phyloP scores from a whole-genome alignment of 2,797 vertebrate species.

The Rhinogobio ventralis region DNA sequence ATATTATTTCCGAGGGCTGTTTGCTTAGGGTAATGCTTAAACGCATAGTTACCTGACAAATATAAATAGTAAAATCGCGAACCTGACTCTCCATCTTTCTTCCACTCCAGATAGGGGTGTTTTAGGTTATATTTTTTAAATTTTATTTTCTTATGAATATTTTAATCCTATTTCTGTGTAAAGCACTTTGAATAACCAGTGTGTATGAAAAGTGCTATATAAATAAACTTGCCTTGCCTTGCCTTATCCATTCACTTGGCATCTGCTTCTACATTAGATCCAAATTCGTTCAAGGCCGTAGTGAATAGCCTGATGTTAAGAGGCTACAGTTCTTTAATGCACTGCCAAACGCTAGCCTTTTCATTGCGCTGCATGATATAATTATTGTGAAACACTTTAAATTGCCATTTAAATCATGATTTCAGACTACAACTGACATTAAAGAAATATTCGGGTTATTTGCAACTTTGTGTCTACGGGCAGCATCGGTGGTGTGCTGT shows the following conservation, averaged over 20 bases:
- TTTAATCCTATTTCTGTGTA: too few relatives aligned
- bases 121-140: too few relatives aligned
- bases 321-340: conserved; percentile 35
- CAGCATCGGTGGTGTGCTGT: conserved; percentile 20
- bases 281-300: conserved; percentile 1
- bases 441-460: conserved; percentile 4
- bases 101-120: too few relatives aligned
- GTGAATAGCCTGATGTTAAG: conserved; percentile 29
- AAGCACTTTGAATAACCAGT: too few relatives aligned
- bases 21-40: too few relatives aligned
- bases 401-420: conserved; percentile 13
- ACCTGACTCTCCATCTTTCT: too few relatives aligned
- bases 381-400: not conserved
- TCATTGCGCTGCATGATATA: conserved; percentile 10
- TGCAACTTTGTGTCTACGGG: not conserved
- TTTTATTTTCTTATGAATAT: too few relatives aligned
- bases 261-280: conserved; percentile 9
- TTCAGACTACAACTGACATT: conserved; percentile 10
- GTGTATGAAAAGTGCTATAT: too few relatives aligned
- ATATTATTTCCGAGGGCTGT: conserved; percentile 31
- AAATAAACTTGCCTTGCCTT: too few relatives aligned
- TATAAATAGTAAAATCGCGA: too few relatives aligned
- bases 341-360: conserved; percentile 16
- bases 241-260: conserved; percentile 21
- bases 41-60: too few relatives aligned